Conservation (phyloP, 2,797 vertebrate species). For the Lagorchestes hirsutus region DNA sequence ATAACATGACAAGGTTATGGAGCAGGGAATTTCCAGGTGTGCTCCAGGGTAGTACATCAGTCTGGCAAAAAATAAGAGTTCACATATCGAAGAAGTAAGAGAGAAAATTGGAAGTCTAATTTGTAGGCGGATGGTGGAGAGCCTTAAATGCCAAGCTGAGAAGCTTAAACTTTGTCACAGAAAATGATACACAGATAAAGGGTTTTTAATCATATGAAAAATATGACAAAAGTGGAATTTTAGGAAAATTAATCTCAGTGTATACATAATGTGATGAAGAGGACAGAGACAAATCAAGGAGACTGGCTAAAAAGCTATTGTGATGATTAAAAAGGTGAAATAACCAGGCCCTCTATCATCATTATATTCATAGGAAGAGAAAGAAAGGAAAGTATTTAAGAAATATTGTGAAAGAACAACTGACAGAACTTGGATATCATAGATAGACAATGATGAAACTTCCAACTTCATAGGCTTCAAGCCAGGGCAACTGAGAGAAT, state of each 20-base stretch:
- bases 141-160: background rate
- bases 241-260: no score
- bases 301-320: slow-evolving; percentile 28
- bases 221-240: no score
- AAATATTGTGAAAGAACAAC: slow-evolving; percentile 66
- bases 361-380: slow-evolving; percentile 55
- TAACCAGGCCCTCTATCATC: slow-evolving; percentile 43
- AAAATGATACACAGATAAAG: background rate
- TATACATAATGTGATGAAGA: background rate
- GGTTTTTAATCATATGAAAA: no score
- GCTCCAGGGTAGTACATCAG: background rate
- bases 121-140: background rate
- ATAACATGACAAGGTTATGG: background rate
- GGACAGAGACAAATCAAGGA: background rate
- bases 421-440: slow-evolving; percentile 18
- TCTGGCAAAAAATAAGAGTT: background rate
- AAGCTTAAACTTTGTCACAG: background rate
- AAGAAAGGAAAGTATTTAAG: slow-evolving; percentile 64
- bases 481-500: background rate
- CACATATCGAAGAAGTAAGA: background rate
- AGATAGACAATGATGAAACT: slow-evolving; percentile 26
- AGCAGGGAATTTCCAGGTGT: background rate
- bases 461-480: slow-evolving; percentile 62
- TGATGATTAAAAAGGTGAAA: slow-evolving; percentile 45
- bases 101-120: background rate